Evolutionary conservation across 2,113 vertebrate genomes (phyloP).

Genomic region (Epinephelus moara): DNA sequence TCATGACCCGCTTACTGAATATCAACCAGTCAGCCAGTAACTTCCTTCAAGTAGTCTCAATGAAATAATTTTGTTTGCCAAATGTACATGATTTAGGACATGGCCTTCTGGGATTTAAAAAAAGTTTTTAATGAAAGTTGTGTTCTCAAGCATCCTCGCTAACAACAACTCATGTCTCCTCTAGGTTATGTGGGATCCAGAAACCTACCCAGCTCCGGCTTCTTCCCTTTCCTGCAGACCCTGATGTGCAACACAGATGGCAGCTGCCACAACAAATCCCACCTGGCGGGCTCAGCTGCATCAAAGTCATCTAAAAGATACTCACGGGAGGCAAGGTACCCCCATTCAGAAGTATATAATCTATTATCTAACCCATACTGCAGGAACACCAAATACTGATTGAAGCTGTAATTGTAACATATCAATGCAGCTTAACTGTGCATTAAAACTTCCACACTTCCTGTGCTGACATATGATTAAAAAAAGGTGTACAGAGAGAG

Average conservation of each 20-base stretch:
- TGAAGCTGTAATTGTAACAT: not conserved
- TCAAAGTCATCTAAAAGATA: conserved; percentile 8
- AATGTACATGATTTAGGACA: not conserved
- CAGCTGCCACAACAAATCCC: conserved; percentile 86
- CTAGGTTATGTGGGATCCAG: conserved; percentile 92
- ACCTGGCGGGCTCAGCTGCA: conserved; percentile 46
- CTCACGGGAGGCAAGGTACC: conserved; percentile 34
- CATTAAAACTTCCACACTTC: not conserved
- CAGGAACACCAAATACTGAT: not conserved
- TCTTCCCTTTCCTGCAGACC: conserved; percentile 95
- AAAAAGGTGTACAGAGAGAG: not conserved
- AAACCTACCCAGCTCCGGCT: conserved; percentile 94
- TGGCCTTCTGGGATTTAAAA: not conserved
- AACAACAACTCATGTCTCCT: conserved; percentile 37
- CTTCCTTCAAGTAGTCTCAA: not conserved
- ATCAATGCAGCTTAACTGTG: not conserved
- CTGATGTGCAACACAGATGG: conserved; percentile 93
- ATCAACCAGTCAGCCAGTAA: not conserved
- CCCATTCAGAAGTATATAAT: not conserved
- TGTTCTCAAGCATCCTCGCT: not conserved
- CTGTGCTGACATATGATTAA: no score
- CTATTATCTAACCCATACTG: not conserved
- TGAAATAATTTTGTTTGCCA: not conserved
- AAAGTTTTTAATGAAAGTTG: not conserved
- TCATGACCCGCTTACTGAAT: no score